Base-by-base conservation (phyloP, 2,113 vertebrate genomes). In the Phalacrocorax aristotelis region DNA sequence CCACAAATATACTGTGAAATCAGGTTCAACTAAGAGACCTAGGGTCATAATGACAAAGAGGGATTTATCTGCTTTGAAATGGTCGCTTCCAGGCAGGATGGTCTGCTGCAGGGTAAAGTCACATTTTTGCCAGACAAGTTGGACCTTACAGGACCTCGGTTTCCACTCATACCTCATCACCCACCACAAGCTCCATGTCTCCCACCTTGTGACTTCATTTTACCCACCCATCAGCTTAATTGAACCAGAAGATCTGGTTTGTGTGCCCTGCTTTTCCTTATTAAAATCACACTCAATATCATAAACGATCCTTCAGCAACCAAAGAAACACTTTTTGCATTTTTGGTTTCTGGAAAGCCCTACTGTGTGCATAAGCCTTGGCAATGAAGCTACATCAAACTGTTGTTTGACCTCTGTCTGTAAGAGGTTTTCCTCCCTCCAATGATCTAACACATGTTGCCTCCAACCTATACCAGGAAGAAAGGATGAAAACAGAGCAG, bases 401-500 rank as follows among this genome's bases (percentile, higher is more conserved):
- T 93, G 81, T 68, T 54, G 36, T 83, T 75, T 94, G 91, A 95
- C 93, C 91, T 89, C 89, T 79, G 79, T 40, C 94, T 69, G 13
- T 14, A 80, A 70, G 75, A 95, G 88, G 34, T 40, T 95, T 96
- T 92, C 68, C 89, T 96, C 75, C 74, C 76, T 96, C 78, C 71
- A 48, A 30, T 70, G 84, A 94, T 94, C 89, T 91, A 95, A 95
- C 51, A 91, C 74, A 42, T 55, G 10, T 79, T 91, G 84, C 83
- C 64, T 95, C 89, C 23, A 23, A 81, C 91, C 87, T 96, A 60
- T 38, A 95, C n/a, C 84, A 90, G 88, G 82, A 95, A 94, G 68
- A 91, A 96, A 95, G 82, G 93, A 94, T 66, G 83, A 95, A 97
- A 80, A n/a, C 91, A 90, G 70, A 95, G 68, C 84, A 94, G 95